Conservation (phyloP, 2,113 vertebrate genomes). For the Rhipidura dahli region DNA sequence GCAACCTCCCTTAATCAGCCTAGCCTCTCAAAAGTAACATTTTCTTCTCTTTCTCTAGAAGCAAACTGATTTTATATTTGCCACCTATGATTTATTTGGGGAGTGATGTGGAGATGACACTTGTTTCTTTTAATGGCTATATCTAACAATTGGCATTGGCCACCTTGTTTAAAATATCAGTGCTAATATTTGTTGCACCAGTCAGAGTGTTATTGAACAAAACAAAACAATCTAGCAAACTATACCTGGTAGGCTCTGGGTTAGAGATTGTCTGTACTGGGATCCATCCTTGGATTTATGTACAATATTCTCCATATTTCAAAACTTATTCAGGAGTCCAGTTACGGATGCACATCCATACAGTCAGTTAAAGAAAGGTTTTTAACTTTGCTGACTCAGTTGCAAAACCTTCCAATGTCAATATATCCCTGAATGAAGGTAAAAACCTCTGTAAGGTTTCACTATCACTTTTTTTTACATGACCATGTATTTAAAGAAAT, state of each 20-base stretch:
- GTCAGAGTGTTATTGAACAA: background rate
- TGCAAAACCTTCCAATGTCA: background rate
- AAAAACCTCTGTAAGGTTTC: background rate
- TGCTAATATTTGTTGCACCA: background rate
- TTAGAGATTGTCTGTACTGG: background rate
- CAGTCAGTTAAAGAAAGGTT: background rate
- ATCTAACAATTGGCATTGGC: background rate
- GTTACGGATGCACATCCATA: background rate
- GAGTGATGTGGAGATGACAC: background rate
- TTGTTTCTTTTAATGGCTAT: background rate
- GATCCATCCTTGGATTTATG: background rate
- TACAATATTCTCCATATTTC: background rate
- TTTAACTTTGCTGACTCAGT: background rate
- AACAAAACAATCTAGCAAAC: background rate
- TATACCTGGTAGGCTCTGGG: background rate
- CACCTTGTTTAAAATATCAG: background rate
- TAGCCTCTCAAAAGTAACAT: background rate
- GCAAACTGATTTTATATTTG: background rate
- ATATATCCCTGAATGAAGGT: background rate
- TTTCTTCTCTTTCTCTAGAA: background rate
- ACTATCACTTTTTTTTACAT: background rate
- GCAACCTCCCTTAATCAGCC: background rate
- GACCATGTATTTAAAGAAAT: background rate
- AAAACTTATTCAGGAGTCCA: background rate
- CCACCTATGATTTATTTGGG: background rate